A percentile compares a stretch with the other conserved stretches of the same genome.
Conservation (phyloP, 2,113 vertebrate genomes). For the Mobula hypostoma region DNA sequence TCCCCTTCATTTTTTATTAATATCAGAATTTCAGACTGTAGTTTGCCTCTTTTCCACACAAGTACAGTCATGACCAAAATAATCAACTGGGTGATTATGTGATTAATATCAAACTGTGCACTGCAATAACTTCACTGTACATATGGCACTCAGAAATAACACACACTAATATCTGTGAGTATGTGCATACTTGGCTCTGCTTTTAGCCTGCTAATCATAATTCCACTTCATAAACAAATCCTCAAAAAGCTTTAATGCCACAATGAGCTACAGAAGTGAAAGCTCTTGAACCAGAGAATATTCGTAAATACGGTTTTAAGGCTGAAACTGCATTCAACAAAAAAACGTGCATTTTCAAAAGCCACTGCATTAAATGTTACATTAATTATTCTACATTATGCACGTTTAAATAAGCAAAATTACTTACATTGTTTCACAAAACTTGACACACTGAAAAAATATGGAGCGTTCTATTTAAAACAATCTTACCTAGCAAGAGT, state of each 20-base stretch:
- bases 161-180: constrained; percentile 34
- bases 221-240: constrained; percentile 37
- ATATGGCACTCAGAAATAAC: constrained; percentile 28
- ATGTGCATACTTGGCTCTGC: constrained; percentile 33
- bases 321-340: background rate
- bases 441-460: no score
- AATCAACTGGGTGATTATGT: constrained; percentile 35
- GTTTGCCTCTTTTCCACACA: constrained; percentile 31
- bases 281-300: background rate
- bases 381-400: background rate
- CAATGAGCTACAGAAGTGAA: constrained; percentile 27
- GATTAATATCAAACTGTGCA: constrained; percentile 35
- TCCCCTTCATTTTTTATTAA: background rate
- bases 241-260: constrained; percentile 29
- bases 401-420: background rate
- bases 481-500: no score
- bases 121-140: constrained; percentile 33
- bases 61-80: constrained; percentile 37
- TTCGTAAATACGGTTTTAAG: background rate
- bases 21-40: constrained; percentile 8
- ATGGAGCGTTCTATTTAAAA: background rate
- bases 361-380: background rate
- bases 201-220: constrained; percentile 26
- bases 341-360: background rate
- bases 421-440: background rate